Percentiles rank a stretch among this genome's conserved stretches.
Evolutionary conservation across 2,797 vertebrate species (phyloP).

Genomic region (Leptodactylus fallax): DNA sequence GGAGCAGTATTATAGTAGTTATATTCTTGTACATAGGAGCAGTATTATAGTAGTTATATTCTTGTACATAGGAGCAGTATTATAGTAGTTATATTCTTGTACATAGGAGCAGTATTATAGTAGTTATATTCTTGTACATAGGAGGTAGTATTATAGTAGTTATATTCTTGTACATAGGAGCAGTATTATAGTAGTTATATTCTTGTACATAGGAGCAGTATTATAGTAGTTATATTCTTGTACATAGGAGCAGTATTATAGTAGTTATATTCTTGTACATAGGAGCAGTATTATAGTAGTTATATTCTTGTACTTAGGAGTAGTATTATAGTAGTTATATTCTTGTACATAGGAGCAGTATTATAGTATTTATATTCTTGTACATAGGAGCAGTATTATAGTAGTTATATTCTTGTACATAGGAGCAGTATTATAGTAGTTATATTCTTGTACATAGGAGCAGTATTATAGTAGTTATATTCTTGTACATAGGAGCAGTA

Average conservation of each 20-base stretch:
- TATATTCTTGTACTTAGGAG: constrained; percentile 11
- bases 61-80: constrained; percentile 1
- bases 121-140: constrained; percentile 1
- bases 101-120: not conserved
- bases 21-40: not conserved
- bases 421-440: not conserved
- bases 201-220: not conserved
- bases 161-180: not conserved
- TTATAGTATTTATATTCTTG: not conserved
- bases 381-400: not conserved
- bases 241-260: not conserved
- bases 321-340: constrained; percentile 6
- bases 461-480: constrained; percentile 7
- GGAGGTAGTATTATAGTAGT: constrained; percentile 4
- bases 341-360: constrained; percentile 2
- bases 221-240: constrained; percentile 7
- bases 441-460: not conserved
- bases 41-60: constrained; percentile 16
- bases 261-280: not conserved
- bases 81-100: not conserved
- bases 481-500: constrained; percentile 1
- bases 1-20: constrained; percentile 6
- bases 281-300: constrained; percentile 1
- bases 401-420: not conserved
- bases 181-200: not conserved